phyloP scores from a whole-genome alignment of 1,140 invertebrate genomes.

The Drosophila novamexicana region DNA sequence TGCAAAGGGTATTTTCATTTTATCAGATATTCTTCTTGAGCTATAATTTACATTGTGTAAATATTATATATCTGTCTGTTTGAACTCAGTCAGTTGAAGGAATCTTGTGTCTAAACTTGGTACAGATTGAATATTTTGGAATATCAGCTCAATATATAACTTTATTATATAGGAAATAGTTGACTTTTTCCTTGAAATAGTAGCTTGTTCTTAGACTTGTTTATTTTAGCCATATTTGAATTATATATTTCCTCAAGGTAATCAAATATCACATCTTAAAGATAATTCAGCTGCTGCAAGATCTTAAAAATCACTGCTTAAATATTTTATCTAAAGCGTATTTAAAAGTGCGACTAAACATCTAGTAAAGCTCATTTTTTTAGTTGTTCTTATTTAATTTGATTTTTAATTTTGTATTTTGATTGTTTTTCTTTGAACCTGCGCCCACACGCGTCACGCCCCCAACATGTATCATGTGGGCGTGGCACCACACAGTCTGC shows the following conservation, averaged over 20 bases:
- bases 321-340: background rate
- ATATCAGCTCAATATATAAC: no score
- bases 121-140: no score
- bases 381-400: slow-evolving; percentile 19
- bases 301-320: background rate
- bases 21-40: background rate
- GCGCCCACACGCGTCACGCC: slow-evolving; percentile 10
- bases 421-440: background rate
- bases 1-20: background rate
- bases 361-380: no score
- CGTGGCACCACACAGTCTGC: slow-evolving; percentile 17
- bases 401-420: slow-evolving; percentile 18
- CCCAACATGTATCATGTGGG: background rate
- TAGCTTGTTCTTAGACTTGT: no score
- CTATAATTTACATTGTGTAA: no score
- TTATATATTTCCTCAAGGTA: no score
- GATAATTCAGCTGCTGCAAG: background rate
- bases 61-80: background rate
- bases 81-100: background rate
- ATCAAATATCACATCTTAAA: no score
- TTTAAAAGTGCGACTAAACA: background rate
- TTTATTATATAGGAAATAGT: no score
- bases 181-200: no score
- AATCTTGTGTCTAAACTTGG: no score
- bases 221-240: no score